Evolutionary conservation across 1,140 invertebrate genomes (phyloP).

Genomic region (Saccostrea cuccullata): DNA sequence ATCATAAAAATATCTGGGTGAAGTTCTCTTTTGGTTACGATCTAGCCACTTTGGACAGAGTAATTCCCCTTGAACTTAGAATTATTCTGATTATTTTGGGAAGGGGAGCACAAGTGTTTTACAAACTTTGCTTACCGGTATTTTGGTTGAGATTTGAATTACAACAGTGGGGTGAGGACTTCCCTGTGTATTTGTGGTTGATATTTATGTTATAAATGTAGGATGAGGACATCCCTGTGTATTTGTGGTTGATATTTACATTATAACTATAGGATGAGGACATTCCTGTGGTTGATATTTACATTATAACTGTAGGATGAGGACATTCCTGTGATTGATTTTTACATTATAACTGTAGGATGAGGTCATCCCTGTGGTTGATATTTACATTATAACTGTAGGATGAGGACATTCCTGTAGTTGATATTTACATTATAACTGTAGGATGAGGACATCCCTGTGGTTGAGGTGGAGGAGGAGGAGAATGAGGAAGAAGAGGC

Average conservation of each 20-base stretch:
- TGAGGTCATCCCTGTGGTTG: conserved; percentile 30
- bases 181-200: conserved; percentile 29
- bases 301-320: conserved; percentile 28
- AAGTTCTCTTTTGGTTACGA: too few relatives aligned
- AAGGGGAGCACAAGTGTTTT: too few relatives aligned
- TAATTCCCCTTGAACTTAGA: too few relatives aligned
- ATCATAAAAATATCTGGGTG: too few relatives aligned
- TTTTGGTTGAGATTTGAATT: too few relatives aligned
- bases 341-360: conserved; percentile 21
- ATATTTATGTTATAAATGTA: conserved; percentile 20
- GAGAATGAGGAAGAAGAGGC: conserved; percentile 53
- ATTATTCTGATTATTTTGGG: too few relatives aligned
- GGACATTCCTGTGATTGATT: conserved; percentile 43
- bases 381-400: conserved; percentile 22
- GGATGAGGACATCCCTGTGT: conserved; percentile 30
- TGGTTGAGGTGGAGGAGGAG: conserved; percentile 45
- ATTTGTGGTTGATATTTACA: conserved; percentile 40
- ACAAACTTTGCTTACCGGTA: too few relatives aligned
- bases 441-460: conserved; percentile 34
- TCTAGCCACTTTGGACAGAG: too few relatives aligned
- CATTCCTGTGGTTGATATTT: conserved; percentile 39
- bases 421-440: conserved; percentile 29
- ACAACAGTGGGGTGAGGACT: conserved; percentile 18
- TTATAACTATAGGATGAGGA: conserved; percentile 33
- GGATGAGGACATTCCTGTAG: conserved; percentile 37